These are phyloP conservation scores for Lysandra bellargus DNA, from an alignment of 2,888 invertebrate species.

Conservation along the genomic window DNA sequence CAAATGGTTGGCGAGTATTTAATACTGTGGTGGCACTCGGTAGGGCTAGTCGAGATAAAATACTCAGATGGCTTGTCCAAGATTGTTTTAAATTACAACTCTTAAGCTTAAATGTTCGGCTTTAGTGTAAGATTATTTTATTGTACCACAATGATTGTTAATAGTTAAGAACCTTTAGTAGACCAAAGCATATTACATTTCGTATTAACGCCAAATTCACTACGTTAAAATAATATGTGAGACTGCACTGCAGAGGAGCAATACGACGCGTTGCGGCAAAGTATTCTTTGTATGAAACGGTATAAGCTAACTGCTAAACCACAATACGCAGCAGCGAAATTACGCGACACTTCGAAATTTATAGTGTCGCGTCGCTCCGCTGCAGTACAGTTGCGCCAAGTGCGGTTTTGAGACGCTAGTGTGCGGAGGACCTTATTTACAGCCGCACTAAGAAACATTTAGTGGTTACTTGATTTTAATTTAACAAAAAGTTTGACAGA, in stretches of 20 bases:
- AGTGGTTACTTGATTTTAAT: background rate
- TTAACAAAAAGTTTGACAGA: background rate
- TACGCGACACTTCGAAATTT: background rate
- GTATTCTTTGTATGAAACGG: background rate
- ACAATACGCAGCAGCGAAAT: background rate
- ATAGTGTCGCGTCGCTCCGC: background rate
- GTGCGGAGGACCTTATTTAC: background rate
- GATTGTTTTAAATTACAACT: background rate
- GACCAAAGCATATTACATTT: background rate
- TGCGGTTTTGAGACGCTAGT: background rate
- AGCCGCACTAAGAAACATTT: background rate
- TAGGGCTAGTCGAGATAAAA: conserved; percentile 32
- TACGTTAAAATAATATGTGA: background rate
- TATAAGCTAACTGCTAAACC: too few species aligned
- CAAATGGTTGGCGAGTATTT: conserved; percentile 54
- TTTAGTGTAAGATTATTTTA: conserved; percentile 4
- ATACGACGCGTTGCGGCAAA: background rate
- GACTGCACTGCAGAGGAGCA: background rate
- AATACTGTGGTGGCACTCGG: conserved; percentile 57
- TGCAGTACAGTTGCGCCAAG: background rate
- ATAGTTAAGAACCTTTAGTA: background rate
- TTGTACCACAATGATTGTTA: background rate
- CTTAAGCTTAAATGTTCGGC: background rate
- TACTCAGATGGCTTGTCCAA: background rate
- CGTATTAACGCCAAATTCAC: background rate